These are phyloP conservation scores for Nasonia longicornis DNA, from an alignment of 1,140 invertebrate species.

Conservation along the genomic window DNA sequence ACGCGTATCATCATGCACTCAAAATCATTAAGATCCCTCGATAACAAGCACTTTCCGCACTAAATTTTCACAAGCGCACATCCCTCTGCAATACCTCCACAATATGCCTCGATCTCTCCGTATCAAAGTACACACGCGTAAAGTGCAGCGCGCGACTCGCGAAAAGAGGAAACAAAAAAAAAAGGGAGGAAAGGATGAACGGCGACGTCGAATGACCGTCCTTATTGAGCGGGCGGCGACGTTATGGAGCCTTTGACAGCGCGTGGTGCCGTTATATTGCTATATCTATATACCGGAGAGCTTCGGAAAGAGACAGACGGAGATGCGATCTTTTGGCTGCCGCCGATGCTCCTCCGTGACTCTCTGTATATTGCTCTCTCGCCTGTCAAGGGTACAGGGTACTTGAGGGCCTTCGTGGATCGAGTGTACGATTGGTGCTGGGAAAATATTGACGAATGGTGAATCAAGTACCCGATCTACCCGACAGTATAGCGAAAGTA, in stretches of 20 bases:
- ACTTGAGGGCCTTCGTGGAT: not conserved
- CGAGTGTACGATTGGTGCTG: too few species aligned
- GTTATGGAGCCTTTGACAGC: constrained; percentile 42
- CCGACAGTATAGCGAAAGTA: too few species aligned
- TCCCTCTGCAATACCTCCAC: not conserved
- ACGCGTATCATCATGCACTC: too few species aligned
- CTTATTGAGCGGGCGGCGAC: constrained; percentile 37
- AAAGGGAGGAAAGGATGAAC: not conserved
- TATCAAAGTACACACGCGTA: not conserved
- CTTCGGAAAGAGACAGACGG: not conserved
- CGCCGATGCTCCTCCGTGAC: not conserved
- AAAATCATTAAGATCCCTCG: not conserved
- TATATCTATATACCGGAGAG: not conserved
- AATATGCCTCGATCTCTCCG: not conserved
- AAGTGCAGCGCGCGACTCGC: constrained; percentile 12
- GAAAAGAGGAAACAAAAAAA: constrained; percentile 20
- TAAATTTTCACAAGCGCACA: not conserved
- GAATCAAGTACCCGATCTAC: too few species aligned
- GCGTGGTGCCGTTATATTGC: not conserved
- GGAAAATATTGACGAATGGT: too few species aligned
- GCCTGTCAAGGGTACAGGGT: not conserved
- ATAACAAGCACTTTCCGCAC: not conserved
- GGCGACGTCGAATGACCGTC: not conserved
- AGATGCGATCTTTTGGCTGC: not conserved
- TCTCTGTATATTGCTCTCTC: not conserved